Conservation (phyloP, 2,113 vertebrate species). For the Lamprotornis superbus region DNA sequence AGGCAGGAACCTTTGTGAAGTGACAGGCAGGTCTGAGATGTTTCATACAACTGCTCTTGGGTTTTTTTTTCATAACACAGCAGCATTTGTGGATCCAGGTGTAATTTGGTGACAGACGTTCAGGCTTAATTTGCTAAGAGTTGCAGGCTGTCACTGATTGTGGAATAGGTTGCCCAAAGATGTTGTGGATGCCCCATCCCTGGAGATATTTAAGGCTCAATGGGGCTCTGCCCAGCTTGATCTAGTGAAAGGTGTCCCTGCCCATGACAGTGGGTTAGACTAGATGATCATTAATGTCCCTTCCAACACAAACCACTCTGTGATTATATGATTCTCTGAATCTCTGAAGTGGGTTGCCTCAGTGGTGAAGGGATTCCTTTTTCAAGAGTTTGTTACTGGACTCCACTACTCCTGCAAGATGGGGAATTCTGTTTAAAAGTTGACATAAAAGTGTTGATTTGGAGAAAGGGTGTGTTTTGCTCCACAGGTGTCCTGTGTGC, state of each 20-base stretch:
- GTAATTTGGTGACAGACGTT: background rate
- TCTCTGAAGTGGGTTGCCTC: background rate
- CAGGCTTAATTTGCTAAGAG: background rate
- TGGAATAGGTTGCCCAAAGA: background rate
- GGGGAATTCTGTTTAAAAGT: background rate
- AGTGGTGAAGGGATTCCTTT: background rate
- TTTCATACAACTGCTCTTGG: accelerated
- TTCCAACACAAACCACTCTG: background rate
- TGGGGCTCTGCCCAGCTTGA: background rate
- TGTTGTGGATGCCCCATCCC: background rate
- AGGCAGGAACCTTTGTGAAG: background rate
- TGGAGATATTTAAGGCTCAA: background rate
- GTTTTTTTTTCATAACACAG: background rate
- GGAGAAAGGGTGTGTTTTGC: background rate
- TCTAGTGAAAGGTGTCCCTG: background rate
- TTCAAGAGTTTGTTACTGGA: background rate
- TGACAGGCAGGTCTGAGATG: background rate
- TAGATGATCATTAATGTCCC: background rate
- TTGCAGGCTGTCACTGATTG: background rate
- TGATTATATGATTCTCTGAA: too few relatives aligned
- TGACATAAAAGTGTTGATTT: background rate
- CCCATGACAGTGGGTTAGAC: background rate
- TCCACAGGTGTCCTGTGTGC: background rate
- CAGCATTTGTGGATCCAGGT: background rate
- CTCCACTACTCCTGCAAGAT: background rate